phyloP scores from a whole-genome alignment of 1,140 invertebrate genomes.

The Zaprionus gabonicus region DNA sequence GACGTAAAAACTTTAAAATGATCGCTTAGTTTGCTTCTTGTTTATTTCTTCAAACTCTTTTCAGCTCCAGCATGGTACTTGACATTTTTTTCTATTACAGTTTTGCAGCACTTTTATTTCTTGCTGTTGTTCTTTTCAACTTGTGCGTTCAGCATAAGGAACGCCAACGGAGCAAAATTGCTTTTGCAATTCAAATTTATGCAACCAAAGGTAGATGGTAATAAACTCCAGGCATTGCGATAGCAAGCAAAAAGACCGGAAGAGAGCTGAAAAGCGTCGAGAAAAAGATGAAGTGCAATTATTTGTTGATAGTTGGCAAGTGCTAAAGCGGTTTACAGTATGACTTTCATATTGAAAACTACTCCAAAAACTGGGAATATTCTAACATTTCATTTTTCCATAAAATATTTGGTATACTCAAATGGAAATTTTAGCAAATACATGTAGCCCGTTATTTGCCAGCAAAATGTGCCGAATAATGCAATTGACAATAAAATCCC shows the following conservation, averaged over 20 bases:
- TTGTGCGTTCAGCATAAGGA: constrained; percentile 2
- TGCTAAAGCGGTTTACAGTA: neutral
- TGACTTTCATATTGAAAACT: neutral
- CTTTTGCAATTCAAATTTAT: constrained; percentile 50
- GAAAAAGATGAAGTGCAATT: constrained; percentile 11
- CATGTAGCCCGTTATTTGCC: neutral
- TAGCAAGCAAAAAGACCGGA: neutral
- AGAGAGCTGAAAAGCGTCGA: neutral
- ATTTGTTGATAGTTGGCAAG: constrained; percentile 14
- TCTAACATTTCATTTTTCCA: neutral
- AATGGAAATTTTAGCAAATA: neutral
- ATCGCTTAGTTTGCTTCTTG: neutral
- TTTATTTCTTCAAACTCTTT: constrained; percentile 6
- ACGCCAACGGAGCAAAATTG: constrained; percentile 26
- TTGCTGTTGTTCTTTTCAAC: constrained; percentile 14
- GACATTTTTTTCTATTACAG: constrained; percentile 31
- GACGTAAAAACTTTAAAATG: constrained; percentile 3
- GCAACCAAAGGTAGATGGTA: constrained; percentile 14
- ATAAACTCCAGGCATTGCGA: constrained; percentile 19
- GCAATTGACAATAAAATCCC: constrained; percentile 12
- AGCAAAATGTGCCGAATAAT: constrained; percentile 1
- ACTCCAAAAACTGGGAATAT: neutral
- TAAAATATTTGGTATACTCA: neutral
- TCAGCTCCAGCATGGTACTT: constrained; percentile 3
- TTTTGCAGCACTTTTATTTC: constrained; percentile 5